Evolutionary conservation across 2,113 vertebrate species (phyloP).

Genomic region (Pachycephala philippinensis): DNA sequence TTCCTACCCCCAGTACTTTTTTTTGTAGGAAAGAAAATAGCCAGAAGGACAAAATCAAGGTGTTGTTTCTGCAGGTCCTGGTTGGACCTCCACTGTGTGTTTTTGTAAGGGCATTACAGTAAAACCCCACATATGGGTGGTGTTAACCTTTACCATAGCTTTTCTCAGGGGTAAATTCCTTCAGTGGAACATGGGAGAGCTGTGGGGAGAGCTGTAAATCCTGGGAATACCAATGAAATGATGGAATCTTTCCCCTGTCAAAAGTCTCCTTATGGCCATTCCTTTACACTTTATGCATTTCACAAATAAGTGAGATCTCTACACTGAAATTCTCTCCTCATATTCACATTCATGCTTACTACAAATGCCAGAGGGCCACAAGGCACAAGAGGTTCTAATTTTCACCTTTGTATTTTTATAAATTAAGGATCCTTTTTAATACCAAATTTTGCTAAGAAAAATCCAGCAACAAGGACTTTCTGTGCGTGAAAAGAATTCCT

Average conservation of each 20-base stretch:
- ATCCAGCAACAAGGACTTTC: neutral
- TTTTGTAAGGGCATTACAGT: neutral
- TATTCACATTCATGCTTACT: neutral
- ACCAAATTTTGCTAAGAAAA: neutral
- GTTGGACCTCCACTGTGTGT: neutral
- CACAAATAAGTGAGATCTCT: neutral
- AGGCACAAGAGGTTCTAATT: neutral
- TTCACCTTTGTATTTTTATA: neutral
- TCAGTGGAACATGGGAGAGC: neutral
- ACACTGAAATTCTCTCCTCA: neutral
- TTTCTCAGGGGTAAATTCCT: neutral
- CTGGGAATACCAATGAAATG: neutral
- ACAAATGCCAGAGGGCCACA: neutral
- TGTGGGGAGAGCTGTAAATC: neutral
- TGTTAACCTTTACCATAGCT: neutral
- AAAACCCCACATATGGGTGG: neutral
- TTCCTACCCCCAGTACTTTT: rapidly evolving
- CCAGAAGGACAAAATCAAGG: neutral
- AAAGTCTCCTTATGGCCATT: neutral
- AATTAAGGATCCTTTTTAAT: neutral
- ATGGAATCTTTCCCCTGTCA: neutral
- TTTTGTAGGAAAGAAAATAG: neutral
- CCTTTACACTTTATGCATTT: neutral
- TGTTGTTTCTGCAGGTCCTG: neutral
- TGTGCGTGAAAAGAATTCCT: neutral